Evolutionary conservation across 2,888 invertebrate species (phyloP).

Genomic region (Dryomyza anilis): DNA sequence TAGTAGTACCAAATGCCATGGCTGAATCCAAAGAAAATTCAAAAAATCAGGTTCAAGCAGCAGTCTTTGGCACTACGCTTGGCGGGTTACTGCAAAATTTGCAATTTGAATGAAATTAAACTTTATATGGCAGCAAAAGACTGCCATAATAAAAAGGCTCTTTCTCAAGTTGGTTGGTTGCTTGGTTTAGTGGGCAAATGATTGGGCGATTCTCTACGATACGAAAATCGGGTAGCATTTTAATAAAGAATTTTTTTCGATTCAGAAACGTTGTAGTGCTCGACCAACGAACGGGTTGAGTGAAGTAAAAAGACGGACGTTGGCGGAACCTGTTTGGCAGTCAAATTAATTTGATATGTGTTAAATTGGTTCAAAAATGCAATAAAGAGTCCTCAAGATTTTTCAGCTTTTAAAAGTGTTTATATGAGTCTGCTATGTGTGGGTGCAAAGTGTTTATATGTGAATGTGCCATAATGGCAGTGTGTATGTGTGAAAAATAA

Average conservation of each 20-base stretch:
- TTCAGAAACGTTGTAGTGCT: no score
- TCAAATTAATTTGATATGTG: conserved; percentile 22
- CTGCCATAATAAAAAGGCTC: no score
- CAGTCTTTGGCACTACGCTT: no score
- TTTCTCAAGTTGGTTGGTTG: no score
- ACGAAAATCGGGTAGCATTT: no score
- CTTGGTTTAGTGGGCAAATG: neutral
- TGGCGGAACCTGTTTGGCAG: neutral
- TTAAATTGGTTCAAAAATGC: conserved; percentile 15
- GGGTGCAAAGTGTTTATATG: neutral
- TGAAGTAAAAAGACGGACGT: no score
- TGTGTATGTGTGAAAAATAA: neutral
- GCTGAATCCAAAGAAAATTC: conserved; percentile 11
- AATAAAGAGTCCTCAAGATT: conserved; percentile 16
- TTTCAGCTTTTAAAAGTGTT: neutral
- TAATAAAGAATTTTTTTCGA: conserved; percentile 1
- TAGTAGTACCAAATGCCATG: no score
- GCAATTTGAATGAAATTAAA: conserved; percentile 1
- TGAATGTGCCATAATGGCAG: neutral
- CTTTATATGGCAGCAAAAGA: neutral
- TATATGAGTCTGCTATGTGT: neutral
- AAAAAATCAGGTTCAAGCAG: conserved; percentile 7
- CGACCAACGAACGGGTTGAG: no score
- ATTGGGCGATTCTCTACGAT: no score
- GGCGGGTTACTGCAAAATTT: no score